Conservation (phyloP, 1,140 invertebrate species). For the Phocides pigmalion region DNA sequence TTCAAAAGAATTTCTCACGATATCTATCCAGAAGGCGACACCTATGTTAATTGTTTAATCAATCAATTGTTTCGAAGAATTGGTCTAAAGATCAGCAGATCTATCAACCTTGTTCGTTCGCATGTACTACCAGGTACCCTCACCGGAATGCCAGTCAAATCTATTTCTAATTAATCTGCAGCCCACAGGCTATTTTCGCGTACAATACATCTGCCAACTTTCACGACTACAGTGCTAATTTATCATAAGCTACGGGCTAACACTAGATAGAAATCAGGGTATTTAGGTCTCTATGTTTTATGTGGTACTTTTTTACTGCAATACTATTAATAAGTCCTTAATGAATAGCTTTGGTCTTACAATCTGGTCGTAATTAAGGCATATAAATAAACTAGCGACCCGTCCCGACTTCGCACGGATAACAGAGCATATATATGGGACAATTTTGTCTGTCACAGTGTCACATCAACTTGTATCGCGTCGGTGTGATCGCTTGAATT, state of each 20-base stretch:
- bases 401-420: too few relatives aligned
- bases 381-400: too few relatives aligned
- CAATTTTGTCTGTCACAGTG: too few relatives aligned
- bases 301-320: constrained; percentile 16
- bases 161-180: constrained; percentile 34
- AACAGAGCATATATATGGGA: too few relatives aligned
- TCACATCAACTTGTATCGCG: too few relatives aligned
- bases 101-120: constrained; percentile 15
- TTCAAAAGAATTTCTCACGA: neutral
- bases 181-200: constrained; percentile 28
- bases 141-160: constrained; percentile 29
- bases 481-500: too few relatives aligned
- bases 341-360: neutral
- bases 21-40: neutral
- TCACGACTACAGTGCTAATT: constrained; percentile 25
- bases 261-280: constrained; percentile 27
- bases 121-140: constrained; percentile 15
- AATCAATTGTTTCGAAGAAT: constrained; percentile 9
- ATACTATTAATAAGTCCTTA: constrained; percentile 12
- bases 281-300: constrained; percentile 27
- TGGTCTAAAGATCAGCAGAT: constrained; percentile 15
- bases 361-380: too few relatives aligned
- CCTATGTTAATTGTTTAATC: neutral
- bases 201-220: constrained; percentile 34
- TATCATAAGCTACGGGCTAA: constrained; percentile 31